phyloP scores from a whole-genome alignment of 2,113 vertebrate species.

The Bostrychus sinensis region DNA sequence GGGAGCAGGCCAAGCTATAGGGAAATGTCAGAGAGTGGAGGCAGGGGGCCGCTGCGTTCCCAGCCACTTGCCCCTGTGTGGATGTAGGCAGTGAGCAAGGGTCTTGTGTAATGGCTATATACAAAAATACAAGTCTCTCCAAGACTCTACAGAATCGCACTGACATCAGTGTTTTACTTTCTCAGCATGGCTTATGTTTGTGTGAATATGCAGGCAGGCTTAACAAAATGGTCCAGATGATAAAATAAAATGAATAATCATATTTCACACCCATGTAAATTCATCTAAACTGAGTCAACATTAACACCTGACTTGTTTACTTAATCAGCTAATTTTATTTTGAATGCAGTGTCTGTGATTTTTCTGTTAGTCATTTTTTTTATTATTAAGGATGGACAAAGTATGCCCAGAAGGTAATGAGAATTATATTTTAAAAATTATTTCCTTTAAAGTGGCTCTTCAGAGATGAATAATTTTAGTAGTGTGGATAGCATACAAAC shows the following conservation, averaged over 20 bases:
- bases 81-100: conserved; percentile 2
- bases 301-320: too few species aligned
- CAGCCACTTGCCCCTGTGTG: conserved; percentile 15
- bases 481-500: too few species aligned
- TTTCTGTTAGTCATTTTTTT: too few species aligned
- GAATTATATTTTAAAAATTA: too few species aligned
- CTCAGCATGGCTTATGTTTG: not conserved
- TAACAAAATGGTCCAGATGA: too few species aligned
- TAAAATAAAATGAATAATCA: not conserved
- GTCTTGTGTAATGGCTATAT: conserved; percentile 1
- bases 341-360: too few species aligned
- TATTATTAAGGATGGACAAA: too few species aligned
- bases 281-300: too few species aligned
- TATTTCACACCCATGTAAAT: conserved; percentile 5
- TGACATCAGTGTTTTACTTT: not conserved
- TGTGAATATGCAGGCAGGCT: not conserved
- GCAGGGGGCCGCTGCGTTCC: conserved; percentile 37
- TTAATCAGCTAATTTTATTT: too few species aligned
- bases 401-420: too few species aligned
- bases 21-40: conserved; percentile 77
- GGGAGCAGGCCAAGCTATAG: conserved; percentile 56
- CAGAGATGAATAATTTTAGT: too few species aligned
- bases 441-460: too few species aligned
- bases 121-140: conserved; percentile 7
- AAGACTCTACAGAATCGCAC: not conserved